Base-by-base conservation (phyloP, 2,797 vertebrate genomes). In the Xenopus petersii region DNA sequence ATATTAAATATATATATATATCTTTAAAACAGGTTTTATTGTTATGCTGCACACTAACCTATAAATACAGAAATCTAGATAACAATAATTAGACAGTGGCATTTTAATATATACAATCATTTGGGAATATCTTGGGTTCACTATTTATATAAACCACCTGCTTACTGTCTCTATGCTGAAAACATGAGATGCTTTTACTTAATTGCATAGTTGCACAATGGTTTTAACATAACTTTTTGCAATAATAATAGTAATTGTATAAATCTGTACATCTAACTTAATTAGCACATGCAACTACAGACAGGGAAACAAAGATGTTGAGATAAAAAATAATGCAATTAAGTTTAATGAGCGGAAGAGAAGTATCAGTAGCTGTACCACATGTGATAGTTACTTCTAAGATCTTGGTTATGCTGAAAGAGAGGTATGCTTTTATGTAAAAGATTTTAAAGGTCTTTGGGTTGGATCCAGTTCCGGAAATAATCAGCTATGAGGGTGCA, bases 71-170 rank as follows among this genome's bases (percentile, higher is more conserved):
- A 73, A 73, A 36, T 48, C 66, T 47, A 26, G 17, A 78, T 36
- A 59, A 78, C 70, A 21, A 65, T 67, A 69, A 73, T 73, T 78
- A 73, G 67, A 51, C 21, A 36, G 33, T 78, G 76, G 73, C 76
- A 73, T 64, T 78, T 69, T 73, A 78, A 78, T 78, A 26, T 30
- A 73, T 78, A 73, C 69, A 69, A 78, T 73, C 66, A 78, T 54
- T 58, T 73, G 63, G 59, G 59, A 65, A 21, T 54, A 77, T 68
- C 59, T 70, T 64, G 60, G 63, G 71, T 60, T 59, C 55, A 42
- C 75, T 69, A 73, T 70, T 73, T 42, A 73, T 36, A 62, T 26
- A 54, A 64, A 51, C 76, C 76, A 78, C 76, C 76, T 78, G 76
- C 76, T 73, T 70, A 58, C 51, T 64, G 21, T 78, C 13, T 73